Evolutionary conservation across 2,888 invertebrate genomes (phyloP), one percentile per base, ranked within the genome.

Genomic region (Autographa gamma): DNA sequence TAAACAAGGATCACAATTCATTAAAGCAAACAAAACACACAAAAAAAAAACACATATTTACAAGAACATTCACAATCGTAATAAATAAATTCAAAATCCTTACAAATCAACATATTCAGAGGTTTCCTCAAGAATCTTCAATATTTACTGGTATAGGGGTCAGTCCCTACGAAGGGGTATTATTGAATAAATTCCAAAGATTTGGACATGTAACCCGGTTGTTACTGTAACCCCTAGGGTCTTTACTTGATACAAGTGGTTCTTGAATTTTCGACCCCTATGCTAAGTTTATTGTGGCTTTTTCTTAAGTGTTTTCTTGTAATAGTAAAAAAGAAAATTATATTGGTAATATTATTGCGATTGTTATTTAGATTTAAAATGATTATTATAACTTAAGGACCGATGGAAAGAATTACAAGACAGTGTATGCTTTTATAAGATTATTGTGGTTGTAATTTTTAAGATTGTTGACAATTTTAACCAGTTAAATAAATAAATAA

Each of bases 151-250:
- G 64, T 54, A 76, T 64, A 74, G 66, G 85, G 87, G 88, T 85
- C 86, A 88, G 73, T 66, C 77, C 79, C 79, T 76, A 0, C 66
- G 69, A 74, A 70, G 73, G 73, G 69, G 59, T 85, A 80, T 83
- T 88, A 84, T 86, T 85, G 81, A 89, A 88, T 86, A 85, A 77
- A 86, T 86, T 87, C 85, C 80, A 80, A 81, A 83, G 83, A 83
- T 81, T 86, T 83, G 85, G 85, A 87, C 84, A 84, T 78, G 79
- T 84, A 84, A 82, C 80, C 77, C 70, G 76, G 77, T 84, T 78
- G 83, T 77, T 77, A 65, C 71, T 67, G 32, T 77, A 76, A 75
- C 74, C 66, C 86, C 83, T 82, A 48, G 63, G 70, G 62, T 5
- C 25, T 9, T 14, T 54, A 32, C 38, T 63, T 13, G 61, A 60